Evolutionary conservation across 1,140 invertebrate species (phyloP), one percentile per base, ranked within the genome.

Genomic region (Drosophila tristis): DNA sequence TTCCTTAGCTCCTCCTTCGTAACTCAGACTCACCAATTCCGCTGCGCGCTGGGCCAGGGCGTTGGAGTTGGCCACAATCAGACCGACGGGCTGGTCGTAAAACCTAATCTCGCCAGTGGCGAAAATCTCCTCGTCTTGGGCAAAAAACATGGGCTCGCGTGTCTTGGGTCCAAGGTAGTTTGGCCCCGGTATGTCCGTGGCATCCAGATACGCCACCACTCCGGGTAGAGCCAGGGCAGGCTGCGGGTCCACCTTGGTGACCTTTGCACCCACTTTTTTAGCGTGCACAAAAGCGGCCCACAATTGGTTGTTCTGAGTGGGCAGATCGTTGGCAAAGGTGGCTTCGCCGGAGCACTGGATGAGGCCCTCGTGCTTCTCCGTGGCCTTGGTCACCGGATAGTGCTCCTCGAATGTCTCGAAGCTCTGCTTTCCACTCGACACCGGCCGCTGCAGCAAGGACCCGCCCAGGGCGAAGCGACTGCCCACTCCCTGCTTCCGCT

Each of bases 321-420:
- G 93, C 45, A 95, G 89, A 79, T 96, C 95, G 75, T 95, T 95
- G 20, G 93, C 81, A 78, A 95, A 96, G 68, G 94, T 92, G 2
- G 95, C 95, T 78, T 96, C 95, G 0, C 95, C 95, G n/a, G 95
- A 93, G 43, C 94, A 94, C 87, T 97, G 96, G 39, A 95, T 93
- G 1, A 94, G 44, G 0, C 94, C 94, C 90, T 96, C 96, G 9
- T 96, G 78, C 91, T 97, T 97, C 4, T 94, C 93, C 1, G 96
- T 80, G 0, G 96, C 95, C 90, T 97, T 92, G 72, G 94, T 96
- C 0, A 97, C 78, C 5, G 96, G 96, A 92, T 94, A 97, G 25
- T 95, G 67, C 2, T 93, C 92, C 51, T 94, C 92, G 76, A 96
- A 93, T 0, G 94, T 95, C 55, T 96, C 94, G 74, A 93, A 97